Evolutionary conservation across 2,797 vertebrate genomes (phyloP).

Genomic region (Calcarius lapponicus): DNA sequence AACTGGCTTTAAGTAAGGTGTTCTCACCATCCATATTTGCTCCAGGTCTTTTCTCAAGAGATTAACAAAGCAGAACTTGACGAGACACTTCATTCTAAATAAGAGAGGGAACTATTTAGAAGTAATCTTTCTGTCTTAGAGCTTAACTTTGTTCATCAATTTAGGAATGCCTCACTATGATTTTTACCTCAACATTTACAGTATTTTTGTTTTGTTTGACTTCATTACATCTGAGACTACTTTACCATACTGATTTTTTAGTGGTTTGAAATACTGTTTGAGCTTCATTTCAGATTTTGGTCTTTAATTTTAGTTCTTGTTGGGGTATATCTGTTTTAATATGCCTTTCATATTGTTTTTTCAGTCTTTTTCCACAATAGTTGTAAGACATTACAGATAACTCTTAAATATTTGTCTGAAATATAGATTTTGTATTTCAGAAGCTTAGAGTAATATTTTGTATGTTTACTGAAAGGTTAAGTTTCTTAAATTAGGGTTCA

Average conservation of each 20-base stretch:
- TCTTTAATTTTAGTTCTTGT: background rate
- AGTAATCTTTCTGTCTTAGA: background rate
- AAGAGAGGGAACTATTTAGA: background rate
- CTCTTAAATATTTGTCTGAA: constrained; percentile 32
- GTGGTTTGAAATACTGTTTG: background rate
- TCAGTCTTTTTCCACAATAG: background rate
- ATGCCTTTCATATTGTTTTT: background rate
- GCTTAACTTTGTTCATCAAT: background rate
- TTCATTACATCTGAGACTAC: background rate
- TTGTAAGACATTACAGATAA: background rate
- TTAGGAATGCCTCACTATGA: background rate
- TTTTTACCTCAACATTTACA: background rate
- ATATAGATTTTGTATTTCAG: constrained; percentile 19
- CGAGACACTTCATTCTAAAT: background rate
- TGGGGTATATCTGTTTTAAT: background rate
- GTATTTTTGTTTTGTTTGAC: background rate
- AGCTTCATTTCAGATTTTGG: background rate
- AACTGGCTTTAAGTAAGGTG: background rate
- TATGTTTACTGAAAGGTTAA: constrained; percentile 47
- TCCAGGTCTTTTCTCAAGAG: background rate
- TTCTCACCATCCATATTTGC: background rate
- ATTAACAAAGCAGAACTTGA: background rate
- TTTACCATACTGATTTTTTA: background rate
- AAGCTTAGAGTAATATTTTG: constrained; percentile 2
- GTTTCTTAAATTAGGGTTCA: constrained; percentile 41